Evolutionary conservation across 1,140 invertebrate species (phyloP).

Genomic region (Bathynomus jamesi): DNA sequence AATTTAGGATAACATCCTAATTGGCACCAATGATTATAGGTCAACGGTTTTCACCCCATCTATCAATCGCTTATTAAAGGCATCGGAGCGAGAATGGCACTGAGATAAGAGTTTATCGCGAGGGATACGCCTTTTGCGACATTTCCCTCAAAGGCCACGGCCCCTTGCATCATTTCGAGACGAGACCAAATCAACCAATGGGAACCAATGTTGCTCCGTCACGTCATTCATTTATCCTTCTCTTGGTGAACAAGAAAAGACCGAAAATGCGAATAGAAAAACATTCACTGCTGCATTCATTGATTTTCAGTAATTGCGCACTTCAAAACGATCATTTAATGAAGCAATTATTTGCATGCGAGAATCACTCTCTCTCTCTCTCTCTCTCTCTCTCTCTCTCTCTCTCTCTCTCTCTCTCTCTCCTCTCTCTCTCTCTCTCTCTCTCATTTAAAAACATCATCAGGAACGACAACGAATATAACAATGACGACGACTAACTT

Average conservation of each 20-base stretch:
- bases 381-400: neutral
- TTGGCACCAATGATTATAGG: neutral
- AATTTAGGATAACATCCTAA: neutral
- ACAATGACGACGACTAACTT: too few relatives aligned
- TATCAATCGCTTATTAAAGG: neutral
- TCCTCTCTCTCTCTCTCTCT: too few relatives aligned
- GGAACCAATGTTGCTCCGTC: neutral
- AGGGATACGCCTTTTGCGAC: neutral
- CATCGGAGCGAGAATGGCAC: neutral
- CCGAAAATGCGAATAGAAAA: neutral
- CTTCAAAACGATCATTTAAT: neutral
- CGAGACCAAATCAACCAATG: neutral
- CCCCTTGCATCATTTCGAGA: neutral
- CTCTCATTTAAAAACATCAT: too few relatives aligned
- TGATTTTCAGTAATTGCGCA: neutral
- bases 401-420: too few relatives aligned
- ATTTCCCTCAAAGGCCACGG: neutral
- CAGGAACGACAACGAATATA: too few relatives aligned
- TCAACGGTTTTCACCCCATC: neutral
- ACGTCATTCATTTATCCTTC: too few relatives aligned
- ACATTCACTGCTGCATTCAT: neutral
- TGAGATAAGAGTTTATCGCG: too few relatives aligned
- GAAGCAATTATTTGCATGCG: neutral
- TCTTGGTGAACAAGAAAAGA: too few relatives aligned
- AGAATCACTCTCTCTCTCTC: neutral